Base-by-base conservation (phyloP, 2,797 vertebrate genomes). In the Limosa lapponica region DNA sequence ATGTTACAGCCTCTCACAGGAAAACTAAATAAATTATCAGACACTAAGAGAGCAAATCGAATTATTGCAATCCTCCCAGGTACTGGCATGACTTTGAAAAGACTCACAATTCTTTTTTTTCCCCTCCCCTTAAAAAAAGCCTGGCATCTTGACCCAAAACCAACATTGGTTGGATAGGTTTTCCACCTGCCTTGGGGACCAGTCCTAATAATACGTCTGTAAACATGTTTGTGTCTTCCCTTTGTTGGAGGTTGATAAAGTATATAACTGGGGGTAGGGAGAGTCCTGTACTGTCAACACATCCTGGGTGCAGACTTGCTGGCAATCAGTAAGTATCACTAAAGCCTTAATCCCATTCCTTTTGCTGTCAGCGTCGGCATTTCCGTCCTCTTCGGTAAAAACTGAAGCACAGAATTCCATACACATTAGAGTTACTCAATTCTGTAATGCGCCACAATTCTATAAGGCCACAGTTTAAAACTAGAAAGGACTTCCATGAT, bases 21-120 rank as follows among this genome's bases (percentile, higher is more conserved):
- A 94, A 97, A 96, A 94, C 86, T 96, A 97, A 98, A 97, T 97
- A 97, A 97, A 97, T 97, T 94, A 98, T 97, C 79, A 93, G 89
- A 88, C 86, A 23, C 73, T 92, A 86, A 87, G 92, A 90, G 79
- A 93, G 92, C 82, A 97, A 96, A 97, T 62, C 32, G 25, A 98
- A 96, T 96, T 95, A 94, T 77, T 48, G 94, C 58, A 96, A 96
- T 95, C 59, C 94, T 97, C 95, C 66, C 57, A 94, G 91, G 93
- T 74, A 54, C 61, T 58, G 74, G n/a, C 46, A 67, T 95, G 95
- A 97, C 88, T 96, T 97, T 96, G 95, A 94, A 95, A 96, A 91
- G 89, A 90, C 73, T 93, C 34, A 9, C 12, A 11, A 46, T 46
- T 57, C 23, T 69, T 85, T 78, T 80, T 77, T 52, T 57, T 10